A percentile compares a stretch with the other conserved stretches of the same genome.
Conservation (phyloP, 2,888 invertebrate species). For the Molorchus minor region DNA sequence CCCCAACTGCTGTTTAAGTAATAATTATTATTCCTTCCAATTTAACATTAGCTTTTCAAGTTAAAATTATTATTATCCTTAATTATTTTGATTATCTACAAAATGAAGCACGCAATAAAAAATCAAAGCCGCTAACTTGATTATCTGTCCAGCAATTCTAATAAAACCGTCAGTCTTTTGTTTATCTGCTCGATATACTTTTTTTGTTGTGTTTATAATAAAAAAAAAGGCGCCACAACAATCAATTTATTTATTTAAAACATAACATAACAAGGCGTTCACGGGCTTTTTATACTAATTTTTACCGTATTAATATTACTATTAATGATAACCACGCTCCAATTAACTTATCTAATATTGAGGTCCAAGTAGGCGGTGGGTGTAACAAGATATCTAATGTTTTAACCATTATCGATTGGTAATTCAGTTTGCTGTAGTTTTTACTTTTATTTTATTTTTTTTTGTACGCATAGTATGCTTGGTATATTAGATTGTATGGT, state of each 20-base stretch:
- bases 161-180: background rate
- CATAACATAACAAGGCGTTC: conserved; percentile 19
- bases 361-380: conserved; percentile 5
- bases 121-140: background rate
- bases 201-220: conserved; percentile 18
- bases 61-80: too few relatives aligned
- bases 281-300: conserved; percentile 15
- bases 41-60: too few relatives aligned
- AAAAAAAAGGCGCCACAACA: conserved; percentile 9
- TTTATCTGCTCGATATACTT: background rate
- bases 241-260: conserved; percentile 3
- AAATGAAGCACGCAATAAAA: too few relatives aligned
- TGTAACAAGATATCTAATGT: background rate
- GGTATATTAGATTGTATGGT: too few relatives aligned
- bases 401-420: background rate
- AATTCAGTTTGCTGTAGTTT: too few relatives aligned
- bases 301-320: background rate
- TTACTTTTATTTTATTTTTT: too few relatives aligned
- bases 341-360: conserved; percentile 17
- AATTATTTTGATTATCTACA: too few relatives aligned
- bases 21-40: too few relatives aligned
- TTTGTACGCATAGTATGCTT: too few relatives aligned
- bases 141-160: background rate
- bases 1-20: too few relatives aligned
- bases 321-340: background rate